A percentile compares a stretch with the other conserved stretches of the same genome.
Conservation (phyloP, 2,888 invertebrate species). For the Brenthis ino region DNA sequence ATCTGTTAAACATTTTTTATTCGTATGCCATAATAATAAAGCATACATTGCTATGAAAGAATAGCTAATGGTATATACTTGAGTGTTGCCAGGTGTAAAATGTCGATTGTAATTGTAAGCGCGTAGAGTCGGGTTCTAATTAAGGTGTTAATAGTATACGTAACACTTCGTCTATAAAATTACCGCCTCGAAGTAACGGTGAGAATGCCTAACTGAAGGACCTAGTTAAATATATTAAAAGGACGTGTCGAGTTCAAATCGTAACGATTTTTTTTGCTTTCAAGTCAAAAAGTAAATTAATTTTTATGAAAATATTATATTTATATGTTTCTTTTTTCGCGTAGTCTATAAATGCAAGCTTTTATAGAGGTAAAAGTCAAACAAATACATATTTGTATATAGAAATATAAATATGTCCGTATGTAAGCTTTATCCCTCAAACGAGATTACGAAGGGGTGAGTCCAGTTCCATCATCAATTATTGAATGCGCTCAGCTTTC, state of each 20-base stretch:
- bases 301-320: neutral
- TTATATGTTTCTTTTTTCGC: neutral
- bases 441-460: slow-evolving; percentile 71
- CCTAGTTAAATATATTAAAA: slow-evolving; percentile 22
- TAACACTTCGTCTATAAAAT: slow-evolving; percentile 37
- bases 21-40: slow-evolving; percentile 28
- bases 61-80: slow-evolving; percentile 17
- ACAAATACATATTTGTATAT: slow-evolving; percentile 4
- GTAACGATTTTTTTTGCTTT: neutral
- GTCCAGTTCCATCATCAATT: slow-evolving; percentile 71
- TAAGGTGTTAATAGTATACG: slow-evolving; percentile 57
- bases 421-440: slow-evolving; percentile 39
- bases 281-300: neutral
- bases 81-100: slow-evolving; percentile 38
- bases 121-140: slow-evolving; percentile 63
- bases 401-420: slow-evolving; percentile 15
- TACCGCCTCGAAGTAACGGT: slow-evolving; percentile 21
- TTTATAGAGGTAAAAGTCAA: neutral
- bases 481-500: slow-evolving; percentile 69
- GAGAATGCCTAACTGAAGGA: slow-evolving; percentile 26
- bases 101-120: slow-evolving; percentile 44
- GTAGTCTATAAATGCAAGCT: neutral
- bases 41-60: slow-evolving; percentile 27
- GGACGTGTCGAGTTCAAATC: slow-evolving; percentile 1
- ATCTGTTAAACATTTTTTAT: slow-evolving; percentile 46